Evolutionary conservation across 1,140 invertebrate genomes (phyloP), one percentile per base, ranked within the genome.

Genomic region (Drosophila sucinea): DNA sequence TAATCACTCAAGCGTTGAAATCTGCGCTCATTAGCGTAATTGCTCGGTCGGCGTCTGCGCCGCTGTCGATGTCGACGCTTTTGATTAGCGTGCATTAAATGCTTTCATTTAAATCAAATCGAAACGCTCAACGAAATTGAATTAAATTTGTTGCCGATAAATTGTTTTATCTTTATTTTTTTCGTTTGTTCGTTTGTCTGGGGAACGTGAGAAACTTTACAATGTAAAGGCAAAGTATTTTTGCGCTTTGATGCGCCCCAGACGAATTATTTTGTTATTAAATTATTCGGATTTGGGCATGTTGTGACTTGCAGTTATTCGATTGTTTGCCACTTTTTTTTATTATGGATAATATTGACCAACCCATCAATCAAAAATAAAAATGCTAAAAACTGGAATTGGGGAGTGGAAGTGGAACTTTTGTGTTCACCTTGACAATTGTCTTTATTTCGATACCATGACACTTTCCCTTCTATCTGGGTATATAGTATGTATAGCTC

Each of bases 1-100:
- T 90, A 90, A 90, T 90, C 82, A 90, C 76, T 77, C 69, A 79
- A 81, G 82, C 77, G 83, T 87, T 87, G 87, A 87, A 89, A 78
- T 80, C 62, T 71, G 66, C 84, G 70, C 84, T 51, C 44, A 51
- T 51, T 51, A 51, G 44, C 23, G 83, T 86, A 87, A 86, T 83
- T 87, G 83, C 84, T 75, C 79, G 55, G 77, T 64, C 65, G 62
- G 64, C 67, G 38, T 68, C 23, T 0, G 23, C 64, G 67, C 35
- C 66, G 60, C 68, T 40, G 76, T 55, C 41, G 56, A 54, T 74
- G 69, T 84, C 70, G 77, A 77, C 67, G 63, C 58, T 55, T 84
- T 87, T 89, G 84, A 87, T 89, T 89, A 84, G 80, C 84, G 84
- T 84, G 84, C 84, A 87, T 87, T 87, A 87, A 87, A 87, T 89